Evolutionary conservation across 1,140 invertebrate genomes (phyloP), one percentile per base, ranked within the genome.

Genomic region (Neelides sp.): DNA sequence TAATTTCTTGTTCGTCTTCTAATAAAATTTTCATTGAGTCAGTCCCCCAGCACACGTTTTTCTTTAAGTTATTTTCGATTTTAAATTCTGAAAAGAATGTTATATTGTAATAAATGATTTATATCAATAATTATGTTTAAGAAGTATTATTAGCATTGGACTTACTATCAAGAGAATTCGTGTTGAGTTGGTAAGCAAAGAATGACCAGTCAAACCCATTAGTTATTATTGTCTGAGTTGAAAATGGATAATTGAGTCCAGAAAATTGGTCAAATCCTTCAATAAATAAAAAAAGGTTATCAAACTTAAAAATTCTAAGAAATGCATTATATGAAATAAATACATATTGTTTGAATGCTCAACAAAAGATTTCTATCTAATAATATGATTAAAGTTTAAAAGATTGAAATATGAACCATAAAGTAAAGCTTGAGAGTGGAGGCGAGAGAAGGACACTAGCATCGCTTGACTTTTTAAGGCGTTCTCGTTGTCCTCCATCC

Each of bases 161-260:
- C 49, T 78, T 71, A 51, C 68, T 66, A 59, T 82, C 72, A 42
- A 88, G 61, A 10, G 77, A 62, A 35, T 80, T 75, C 1, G 88
- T 93, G 64, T 95, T 95, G 23, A 94, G 63, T 68, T 95, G 91
- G 64, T 93, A 94, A 5, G 78, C 71, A 64, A 78, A 85, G 56
- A 94, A 88, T 2, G 79, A 80, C 77, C 83, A 90, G 0, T 73
- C 64, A 58, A 82, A 75, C 0, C 89, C 89, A 72, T 94, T 81
- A 2, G 85, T 86, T 23, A 91, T 72, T 39, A 93, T 68, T 3
- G 79, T 81, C 75, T 94, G 90, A 26, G 80, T 83, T 4, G 79
- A 74, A 24, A 94, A 64, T 12, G 91, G 91, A 66, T 94, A 93
- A 0, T 84, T 89, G 4, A 92, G 58, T 47, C 94, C 88, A 62